Conservation (phyloP, 2,113 vertebrate species). For the Melanerpes formicivorus region DNA sequence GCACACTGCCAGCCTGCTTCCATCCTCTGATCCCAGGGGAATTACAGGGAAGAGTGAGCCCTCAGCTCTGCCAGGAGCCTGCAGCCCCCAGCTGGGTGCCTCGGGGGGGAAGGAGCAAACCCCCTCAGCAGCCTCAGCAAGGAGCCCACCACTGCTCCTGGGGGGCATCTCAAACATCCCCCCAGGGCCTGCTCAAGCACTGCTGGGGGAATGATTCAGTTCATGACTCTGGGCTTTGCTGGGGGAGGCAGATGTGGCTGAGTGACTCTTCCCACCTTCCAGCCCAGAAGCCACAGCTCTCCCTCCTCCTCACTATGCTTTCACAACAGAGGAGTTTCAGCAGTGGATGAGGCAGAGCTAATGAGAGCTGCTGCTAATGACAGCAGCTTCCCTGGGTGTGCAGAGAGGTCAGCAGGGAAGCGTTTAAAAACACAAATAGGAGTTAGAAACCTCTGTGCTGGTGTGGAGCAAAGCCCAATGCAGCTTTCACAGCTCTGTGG, state of each 20-base stretch:
- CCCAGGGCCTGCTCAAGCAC: rapidly evolving
- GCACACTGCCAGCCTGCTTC: neutral
- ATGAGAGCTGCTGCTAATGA: neutral
- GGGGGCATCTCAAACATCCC: neutral
- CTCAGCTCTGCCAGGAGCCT: neutral
- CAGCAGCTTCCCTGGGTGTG: neutral
- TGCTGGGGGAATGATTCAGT: neutral
- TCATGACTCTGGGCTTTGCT: neutral
- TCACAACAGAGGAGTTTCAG: neutral
- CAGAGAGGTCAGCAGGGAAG: neutral
- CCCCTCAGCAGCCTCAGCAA: neutral
- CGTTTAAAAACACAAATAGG: neutral
- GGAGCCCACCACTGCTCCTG: neutral
- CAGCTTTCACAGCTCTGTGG: neutral
- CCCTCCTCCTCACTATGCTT: neutral
- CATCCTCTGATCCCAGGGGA: neutral
- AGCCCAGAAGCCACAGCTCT: neutral
- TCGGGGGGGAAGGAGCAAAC: rapidly evolving
- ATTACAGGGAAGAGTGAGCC: neutral
- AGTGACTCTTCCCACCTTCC: neutral
- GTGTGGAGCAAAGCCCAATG: neutral
- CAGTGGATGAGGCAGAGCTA: neutral
- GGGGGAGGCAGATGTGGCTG: neutral
- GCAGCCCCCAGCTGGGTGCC: too few relatives aligned
- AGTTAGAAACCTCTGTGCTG: neutral